Evolutionary conservation across 2,797 vertebrate genomes (phyloP).

Genomic region (Tokudaia tokunoshimensis): DNA sequence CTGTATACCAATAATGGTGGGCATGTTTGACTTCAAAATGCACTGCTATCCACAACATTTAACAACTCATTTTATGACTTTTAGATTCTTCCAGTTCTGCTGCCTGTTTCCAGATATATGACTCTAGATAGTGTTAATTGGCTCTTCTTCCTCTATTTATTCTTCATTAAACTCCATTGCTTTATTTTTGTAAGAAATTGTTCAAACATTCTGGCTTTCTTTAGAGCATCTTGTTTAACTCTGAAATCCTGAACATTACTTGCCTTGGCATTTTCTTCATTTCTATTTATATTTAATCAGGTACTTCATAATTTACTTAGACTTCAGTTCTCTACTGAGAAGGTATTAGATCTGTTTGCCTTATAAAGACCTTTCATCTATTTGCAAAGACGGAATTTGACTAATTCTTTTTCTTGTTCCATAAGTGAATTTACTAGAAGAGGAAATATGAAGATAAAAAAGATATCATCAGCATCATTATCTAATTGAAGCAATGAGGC

Average conservation of each 20-base stretch:
- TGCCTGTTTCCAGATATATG: not conserved
- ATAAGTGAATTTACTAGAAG: constrained; percentile 40
- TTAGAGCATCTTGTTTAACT: constrained; percentile 15
- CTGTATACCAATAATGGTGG: not conserved
- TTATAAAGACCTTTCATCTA: constrained; percentile 10
- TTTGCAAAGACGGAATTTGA: not conserved
- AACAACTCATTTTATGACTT: not conserved
- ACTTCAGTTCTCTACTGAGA: not conserved
- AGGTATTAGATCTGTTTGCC: not conserved
- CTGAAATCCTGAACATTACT: not conserved
- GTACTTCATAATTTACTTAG: not conserved
- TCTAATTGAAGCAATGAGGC: not conserved
- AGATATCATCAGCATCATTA: not conserved
- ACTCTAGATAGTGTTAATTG: not conserved
- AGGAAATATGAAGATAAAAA: not conserved
- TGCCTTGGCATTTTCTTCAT: not conserved
- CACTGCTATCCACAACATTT: not conserved
- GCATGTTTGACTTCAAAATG: not conserved
- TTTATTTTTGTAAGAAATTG: not conserved
- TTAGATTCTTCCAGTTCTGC: not conserved
- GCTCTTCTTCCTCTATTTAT: not conserved
- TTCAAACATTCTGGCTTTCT: not conserved
- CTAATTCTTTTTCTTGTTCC: constrained; percentile 11
- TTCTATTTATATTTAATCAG: not conserved
- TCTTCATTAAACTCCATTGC: not conserved